phyloP scores from a whole-genome alignment of 2,797 vertebrate genomes.

The Botia kubotai region DNA sequence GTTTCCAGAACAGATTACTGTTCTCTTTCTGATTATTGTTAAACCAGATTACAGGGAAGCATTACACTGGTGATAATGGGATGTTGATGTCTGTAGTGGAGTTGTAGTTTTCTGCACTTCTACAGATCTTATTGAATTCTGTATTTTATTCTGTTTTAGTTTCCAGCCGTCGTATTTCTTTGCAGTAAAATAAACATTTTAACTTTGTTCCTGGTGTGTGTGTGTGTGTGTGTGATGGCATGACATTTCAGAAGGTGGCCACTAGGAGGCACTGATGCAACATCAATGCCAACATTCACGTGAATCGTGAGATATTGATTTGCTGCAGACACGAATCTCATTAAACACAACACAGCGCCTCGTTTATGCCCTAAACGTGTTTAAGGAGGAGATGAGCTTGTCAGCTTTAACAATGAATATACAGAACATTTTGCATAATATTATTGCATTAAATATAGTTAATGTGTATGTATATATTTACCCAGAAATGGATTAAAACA shows the following conservation, averaged over 20 bases:
- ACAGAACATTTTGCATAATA: too few relatives aligned
- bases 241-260: background rate
- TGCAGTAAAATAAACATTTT: conserved; percentile 19
- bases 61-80: background rate
- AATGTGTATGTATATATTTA: background rate
- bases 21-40: background rate
- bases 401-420: too few relatives aligned
- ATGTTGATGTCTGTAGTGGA: background rate
- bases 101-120: background rate
- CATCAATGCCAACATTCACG: background rate
- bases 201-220: background rate
- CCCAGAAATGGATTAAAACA: background rate
- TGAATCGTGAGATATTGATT: background rate
- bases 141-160: background rate
- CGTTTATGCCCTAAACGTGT: background rate
- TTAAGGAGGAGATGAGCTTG: too few relatives aligned
- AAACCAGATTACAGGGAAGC: too few relatives aligned
- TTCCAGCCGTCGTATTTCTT: background rate
- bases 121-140: background rate
- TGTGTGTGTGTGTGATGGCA: conserved; percentile 14
- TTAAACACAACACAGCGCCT: background rate
- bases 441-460: too few relatives aligned
- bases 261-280: conserved; percentile 30
- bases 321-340: too few relatives aligned
- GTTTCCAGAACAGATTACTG: background rate